A percentile compares a stretch with the other conserved stretches of the same genome.
Evolutionary conservation across 2,113 vertebrate genomes (phyloP).

Genomic region (Phaethornis superciliosus): DNA sequence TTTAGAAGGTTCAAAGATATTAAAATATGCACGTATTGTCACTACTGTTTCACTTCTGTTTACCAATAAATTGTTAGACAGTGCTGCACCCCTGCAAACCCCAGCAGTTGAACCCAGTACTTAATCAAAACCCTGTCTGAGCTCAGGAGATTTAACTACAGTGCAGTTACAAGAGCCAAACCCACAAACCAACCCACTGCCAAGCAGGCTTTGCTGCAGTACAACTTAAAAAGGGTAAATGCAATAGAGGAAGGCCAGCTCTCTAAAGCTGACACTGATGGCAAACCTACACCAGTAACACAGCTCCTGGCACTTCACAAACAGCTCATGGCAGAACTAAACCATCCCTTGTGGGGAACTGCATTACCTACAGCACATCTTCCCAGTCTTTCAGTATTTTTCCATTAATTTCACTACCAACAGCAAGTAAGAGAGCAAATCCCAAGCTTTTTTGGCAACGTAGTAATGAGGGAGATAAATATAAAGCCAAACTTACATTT

Average conservation of each 20-base stretch:
- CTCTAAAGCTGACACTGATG: not conserved
- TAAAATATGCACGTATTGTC: not conserved
- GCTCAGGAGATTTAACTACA: not conserved
- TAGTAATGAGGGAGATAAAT: not conserved
- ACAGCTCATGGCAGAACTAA: not conserved
- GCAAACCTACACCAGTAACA: not conserved
- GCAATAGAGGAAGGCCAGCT: not conserved
- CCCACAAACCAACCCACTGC: not conserved
- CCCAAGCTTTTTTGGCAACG: not conserved
- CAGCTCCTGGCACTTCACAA: not conserved
- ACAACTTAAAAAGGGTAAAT: not conserved
- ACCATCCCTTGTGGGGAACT: not conserved
- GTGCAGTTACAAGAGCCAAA: not conserved
- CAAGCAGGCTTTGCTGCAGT: not conserved
- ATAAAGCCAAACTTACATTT: slow-evolving; percentile 84
- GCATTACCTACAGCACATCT: not conserved
- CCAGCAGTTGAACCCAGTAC: not conserved
- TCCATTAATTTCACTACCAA: not conserved
- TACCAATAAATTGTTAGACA: not conserved
- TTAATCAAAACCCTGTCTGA: not conserved
- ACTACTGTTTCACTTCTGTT: not conserved
- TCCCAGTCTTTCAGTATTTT: not conserved
- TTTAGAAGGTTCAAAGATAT: not conserved
- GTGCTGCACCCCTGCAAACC: not conserved
- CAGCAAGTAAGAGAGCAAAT: not conserved